phyloP scores from a whole-genome alignment of 1,140 invertebrate genomes.

The Macrobrachium rosenbergii region DNA sequence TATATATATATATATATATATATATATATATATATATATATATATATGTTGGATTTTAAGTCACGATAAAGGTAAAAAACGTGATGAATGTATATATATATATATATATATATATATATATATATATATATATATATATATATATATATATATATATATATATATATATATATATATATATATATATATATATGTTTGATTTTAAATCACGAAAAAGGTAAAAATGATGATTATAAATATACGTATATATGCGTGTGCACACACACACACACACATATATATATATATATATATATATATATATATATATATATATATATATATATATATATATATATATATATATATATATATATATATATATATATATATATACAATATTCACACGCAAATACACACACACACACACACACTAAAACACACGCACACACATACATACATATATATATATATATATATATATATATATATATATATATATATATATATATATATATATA shows the following conservation, averaged over 20 bases:
- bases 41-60: not conserved
- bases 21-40: not conserved
- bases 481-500: not conserved
- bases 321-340: not conserved
- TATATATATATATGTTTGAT: not conserved
- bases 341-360: not conserved
- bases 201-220: no score
- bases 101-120: not conserved
- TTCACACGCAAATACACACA: not conserved
- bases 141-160: slow-evolving; percentile 18
- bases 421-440: slow-evolving; percentile 17
- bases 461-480: slow-evolving; percentile 9
- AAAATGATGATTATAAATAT: not conserved
- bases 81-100: slow-evolving; percentile 12
- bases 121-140: slow-evolving; percentile 13
- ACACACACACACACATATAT: no score
- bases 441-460: slow-evolving; percentile 29
- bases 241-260: no score
- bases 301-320: not conserved
- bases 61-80: no score
- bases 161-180: not conserved
- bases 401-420: no score
- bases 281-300: not conserved
- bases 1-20: slow-evolving; percentile 12
- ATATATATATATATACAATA: not conserved